Evolutionary conservation across 2,797 vertebrate genomes (phyloP), one percentile per base, ranked within the genome.

Genomic region (Etheostoma perlongum): DNA sequence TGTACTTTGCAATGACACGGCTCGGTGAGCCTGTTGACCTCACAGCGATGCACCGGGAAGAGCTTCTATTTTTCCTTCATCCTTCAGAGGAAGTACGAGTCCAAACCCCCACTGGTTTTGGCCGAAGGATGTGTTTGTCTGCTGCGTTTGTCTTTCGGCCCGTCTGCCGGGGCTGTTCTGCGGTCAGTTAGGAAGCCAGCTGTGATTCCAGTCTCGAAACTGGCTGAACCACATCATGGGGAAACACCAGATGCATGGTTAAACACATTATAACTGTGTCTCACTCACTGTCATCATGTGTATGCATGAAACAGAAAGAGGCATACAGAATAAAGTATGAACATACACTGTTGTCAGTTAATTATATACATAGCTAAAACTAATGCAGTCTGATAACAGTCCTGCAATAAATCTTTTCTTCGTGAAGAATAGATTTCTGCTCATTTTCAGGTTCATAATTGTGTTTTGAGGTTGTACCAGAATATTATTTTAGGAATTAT

Each of bases 91-190:
- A 85, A 70, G 85, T 71, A 76, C 75, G 63, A 92, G 85, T 87
- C 88, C 85, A 93, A 92, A 91, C 83, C 84, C 27, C 78, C 33
- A 53, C 82, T 91, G 91, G 87, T 88, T 93, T 91, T 91, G 90
- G 91, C 90, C 62, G 13, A 42, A 62, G 48, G 76, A 82, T 16
- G 57, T 86, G 82, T 90, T 93, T 91, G 85, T 88, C 85, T 90
- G 86, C 78, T 83, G 77, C 71, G 83, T 90, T 86, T 89, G 84
- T 88, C 82, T 86, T 40, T 87, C 54, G 36, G 82, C 53, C 73
- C 53, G 64, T 81, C 81, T 79, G 85, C 72, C 36, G 69, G 62
- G 79, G 79, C 67, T 72, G 69, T 67, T 71, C 76, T 83, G 85
- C n/a, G 80, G 89, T 84, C 36, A 4, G 18, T 58, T 79, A 84